A percentile compares a stretch with the other conserved stretches of the same genome.
These are phyloP conservation scores for Proisotoma minuta DNA, from an alignment of 2,888 invertebrate genomes.

Conservation along the genomic window DNA sequence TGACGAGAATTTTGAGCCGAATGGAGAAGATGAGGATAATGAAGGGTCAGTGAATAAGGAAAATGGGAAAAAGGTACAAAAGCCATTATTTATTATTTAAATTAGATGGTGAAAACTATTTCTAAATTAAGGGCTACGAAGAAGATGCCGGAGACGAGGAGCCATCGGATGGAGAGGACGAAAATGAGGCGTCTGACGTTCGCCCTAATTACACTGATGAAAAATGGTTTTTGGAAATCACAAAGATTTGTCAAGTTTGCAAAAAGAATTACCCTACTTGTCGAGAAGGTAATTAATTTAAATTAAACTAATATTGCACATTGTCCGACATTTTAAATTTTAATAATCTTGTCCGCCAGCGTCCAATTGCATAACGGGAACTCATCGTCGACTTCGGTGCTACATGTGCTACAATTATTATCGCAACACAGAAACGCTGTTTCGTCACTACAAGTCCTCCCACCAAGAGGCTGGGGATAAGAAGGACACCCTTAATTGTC, in stretches of 20 bases:
- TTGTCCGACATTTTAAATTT: not conserved
- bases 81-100: no score
- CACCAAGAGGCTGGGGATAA: constrained; percentile 20
- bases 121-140: constrained; percentile 2
- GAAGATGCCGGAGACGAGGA: constrained; percentile 3
- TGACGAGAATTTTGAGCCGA: not conserved
- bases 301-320: not conserved
- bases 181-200: constrained; percentile 4
- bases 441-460: constrained; percentile 21
- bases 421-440: constrained; percentile 28
- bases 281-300: not conserved
- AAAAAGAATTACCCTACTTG: constrained; percentile 10
- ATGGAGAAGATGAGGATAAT: no score
- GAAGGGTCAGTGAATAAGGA: no score
- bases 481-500: constrained; percentile 25
- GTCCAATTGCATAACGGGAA: constrained; percentile 19
- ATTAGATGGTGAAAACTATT: no score
- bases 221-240: constrained; percentile 23
- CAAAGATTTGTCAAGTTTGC: constrained; percentile 25
- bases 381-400: constrained; percentile 27
- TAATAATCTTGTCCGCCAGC: constrained; percentile 3
- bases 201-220: constrained; percentile 19
- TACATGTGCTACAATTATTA: constrained; percentile 32
- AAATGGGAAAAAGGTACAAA: no score
- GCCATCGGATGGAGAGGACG: not conserved